Conservation (phyloP, 2,113 vertebrate species). For the Oplegnathus fasciatus region DNA sequence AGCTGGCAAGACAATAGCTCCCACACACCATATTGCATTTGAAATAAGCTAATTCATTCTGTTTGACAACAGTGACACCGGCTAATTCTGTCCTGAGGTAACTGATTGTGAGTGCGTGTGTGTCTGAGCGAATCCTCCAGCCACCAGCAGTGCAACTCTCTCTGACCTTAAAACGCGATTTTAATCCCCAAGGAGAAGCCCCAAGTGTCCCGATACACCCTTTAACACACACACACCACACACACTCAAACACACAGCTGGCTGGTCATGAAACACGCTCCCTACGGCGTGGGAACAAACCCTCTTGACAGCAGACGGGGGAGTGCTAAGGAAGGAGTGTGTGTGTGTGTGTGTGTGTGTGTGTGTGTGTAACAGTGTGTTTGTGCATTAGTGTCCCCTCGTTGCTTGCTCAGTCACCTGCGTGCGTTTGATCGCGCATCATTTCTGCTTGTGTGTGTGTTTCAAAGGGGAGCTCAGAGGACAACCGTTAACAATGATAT, state of each 20-base stretch:
- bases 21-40: slow-evolving; percentile 33
- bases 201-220: slow-evolving; percentile 26
- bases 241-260: slow-evolving; percentile 50
- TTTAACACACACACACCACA: slow-evolving; percentile 18
- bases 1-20: slow-evolving; percentile 18
- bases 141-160: slow-evolving; percentile 22
- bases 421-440: slow-evolving; percentile 34
- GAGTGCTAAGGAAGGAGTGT: neutral
- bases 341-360: slow-evolving; percentile 1
- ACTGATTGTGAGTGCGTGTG: neutral
- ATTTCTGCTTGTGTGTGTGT: slow-evolving; percentile 8
- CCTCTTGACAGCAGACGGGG: slow-evolving; percentile 30
- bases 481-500: slow-evolving; percentile 75
- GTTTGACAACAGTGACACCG: neutral
- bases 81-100: slow-evolving; percentile 24
- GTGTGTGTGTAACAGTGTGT: neutral
- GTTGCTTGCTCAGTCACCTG: slow-evolving; percentile 53
- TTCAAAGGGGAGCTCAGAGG: slow-evolving; percentile 54
- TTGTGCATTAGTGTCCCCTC: slow-evolving; percentile 25
- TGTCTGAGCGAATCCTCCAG: slow-evolving; percentile 4
- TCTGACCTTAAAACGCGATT: slow-evolving; percentile 59
- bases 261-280: slow-evolving; percentile 61
- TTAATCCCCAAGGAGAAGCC: slow-evolving; percentile 55
- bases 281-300: slow-evolving; percentile 62
- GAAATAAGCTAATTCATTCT: slow-evolving; percentile 24